Base-by-base conservation (phyloP, 2,113 vertebrate species). In the Megaceryle torquata region DNA sequence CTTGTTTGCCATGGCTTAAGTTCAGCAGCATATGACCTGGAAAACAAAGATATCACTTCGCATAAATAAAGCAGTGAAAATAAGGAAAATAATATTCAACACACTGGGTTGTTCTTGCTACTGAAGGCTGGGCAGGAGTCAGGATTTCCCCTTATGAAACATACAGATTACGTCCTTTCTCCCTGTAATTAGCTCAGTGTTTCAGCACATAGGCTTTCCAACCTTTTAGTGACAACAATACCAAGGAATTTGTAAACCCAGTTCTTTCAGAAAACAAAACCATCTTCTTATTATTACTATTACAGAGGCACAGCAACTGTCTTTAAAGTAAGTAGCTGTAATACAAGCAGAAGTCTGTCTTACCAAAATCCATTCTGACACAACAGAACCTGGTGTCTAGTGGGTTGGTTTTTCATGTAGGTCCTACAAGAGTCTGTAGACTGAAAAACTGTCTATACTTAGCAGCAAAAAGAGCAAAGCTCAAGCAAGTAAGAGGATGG, bases 21-120 rank as follows among this genome's bases (percentile, higher is more conserved):
- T 99, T 99, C 82, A 99, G 94, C 95, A 99, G 94, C 99, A 99
- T 99, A 93, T 99, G 99, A 43, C 99, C 98, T 98, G 95, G 83
- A 96, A 98, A 93, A 89, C 20, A 77, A 92, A 64, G 94, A 67
- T 15, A 82, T 48, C 48, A 69, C 9, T 60, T 77, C 14, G 63
- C 19, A 28, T 78, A 50, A 80, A 74, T 54, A 61, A 74, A 77
- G 31, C 39, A 31, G 21, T 11, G 1, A 95, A 64, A 31, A 50
- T 3, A 1, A 86, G 9, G 15, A 65, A 76, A 86, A 13, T 6
- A 91, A 1, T 11, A 64, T 24, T 43, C 64, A 12, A 79, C 76
- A 5, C 15, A 25, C 5, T 64, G 51, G 63, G 64, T 26, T 61
- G 54, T 15, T 90, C 37, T 74, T 39, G 26, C 33, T 53, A 51